Percentiles rank a stretch among this genome's conserved stretches.
These are phyloP conservation scores for Mastomys coucha DNA, from an alignment of 2,113 vertebrate genomes.

Conservation along the genomic window DNA sequence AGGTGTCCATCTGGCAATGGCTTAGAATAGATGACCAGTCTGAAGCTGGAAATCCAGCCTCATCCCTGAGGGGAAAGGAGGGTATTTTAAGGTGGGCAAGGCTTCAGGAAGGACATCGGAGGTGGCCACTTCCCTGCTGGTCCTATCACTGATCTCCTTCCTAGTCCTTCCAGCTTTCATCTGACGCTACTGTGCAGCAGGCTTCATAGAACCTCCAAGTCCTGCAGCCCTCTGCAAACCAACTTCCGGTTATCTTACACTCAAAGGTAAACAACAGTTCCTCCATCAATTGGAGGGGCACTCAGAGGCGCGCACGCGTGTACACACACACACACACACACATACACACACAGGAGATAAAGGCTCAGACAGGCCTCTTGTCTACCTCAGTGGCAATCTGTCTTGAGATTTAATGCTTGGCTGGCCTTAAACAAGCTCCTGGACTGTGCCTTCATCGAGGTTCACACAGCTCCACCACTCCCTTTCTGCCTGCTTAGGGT, in stretches of 20 bases:
- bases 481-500: neutral
- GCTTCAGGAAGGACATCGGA: neutral
- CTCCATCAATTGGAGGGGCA: neutral
- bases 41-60: neutral
- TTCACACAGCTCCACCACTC: neutral
- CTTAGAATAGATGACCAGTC: neutral
- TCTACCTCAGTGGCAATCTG: neutral
- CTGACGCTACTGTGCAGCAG: neutral
- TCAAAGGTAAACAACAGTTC: neutral
- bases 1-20: neutral
- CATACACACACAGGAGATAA: neutral
- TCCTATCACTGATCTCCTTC: neutral
- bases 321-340: neutral
- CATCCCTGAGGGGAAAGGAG: neutral
- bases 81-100: too few relatives aligned
- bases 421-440: neutral
- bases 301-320: too few relatives aligned
- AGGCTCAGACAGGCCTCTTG: neutral
- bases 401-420: neutral
- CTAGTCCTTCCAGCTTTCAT: too few relatives aligned
- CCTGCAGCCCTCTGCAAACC: neutral
- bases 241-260: neutral
- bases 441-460: neutral
- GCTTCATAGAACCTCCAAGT: neutral
- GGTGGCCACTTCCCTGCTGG: rapidly evolving